phyloP scores from a whole-genome alignment of 1,140 invertebrate species.

The Armadillidium nasatum region DNA sequence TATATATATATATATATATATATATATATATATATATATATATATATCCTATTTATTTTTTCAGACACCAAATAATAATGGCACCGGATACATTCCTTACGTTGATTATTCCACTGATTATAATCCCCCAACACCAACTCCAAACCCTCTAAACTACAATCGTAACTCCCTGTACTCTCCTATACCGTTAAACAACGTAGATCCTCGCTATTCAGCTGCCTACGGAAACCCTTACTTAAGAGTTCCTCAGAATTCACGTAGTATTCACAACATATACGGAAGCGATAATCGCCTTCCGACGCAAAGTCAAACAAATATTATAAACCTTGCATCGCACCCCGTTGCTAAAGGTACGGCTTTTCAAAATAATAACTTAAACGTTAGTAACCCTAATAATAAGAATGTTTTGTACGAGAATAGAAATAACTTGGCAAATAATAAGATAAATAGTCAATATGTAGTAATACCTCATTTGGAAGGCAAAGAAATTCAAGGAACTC shows the following conservation, averaged over 20 bases:
- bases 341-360: neutral
- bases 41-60: conserved; percentile 4
- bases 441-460: neutral
- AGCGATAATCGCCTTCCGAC: neutral
- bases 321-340: neutral
- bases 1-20: too few relatives aligned
- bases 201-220: neutral
- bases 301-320: neutral
- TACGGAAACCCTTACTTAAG: neutral
- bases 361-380: neutral
- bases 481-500: neutral
- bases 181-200: neutral
- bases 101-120: neutral
- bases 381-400: neutral
- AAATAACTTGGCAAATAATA: conserved; percentile 1
- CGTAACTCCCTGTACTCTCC: neutral
- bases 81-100: neutral
- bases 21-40: too few relatives aligned
- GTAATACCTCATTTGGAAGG: neutral
- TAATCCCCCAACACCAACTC: neutral
- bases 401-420: neutral
- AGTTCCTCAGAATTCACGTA: neutral
- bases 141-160: neutral
- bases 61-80: conserved; percentile 1
- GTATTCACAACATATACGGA: neutral